Evolutionary conservation across 2,888 invertebrate genomes (phyloP).

Genomic region (Abrostola tripartita): DNA sequence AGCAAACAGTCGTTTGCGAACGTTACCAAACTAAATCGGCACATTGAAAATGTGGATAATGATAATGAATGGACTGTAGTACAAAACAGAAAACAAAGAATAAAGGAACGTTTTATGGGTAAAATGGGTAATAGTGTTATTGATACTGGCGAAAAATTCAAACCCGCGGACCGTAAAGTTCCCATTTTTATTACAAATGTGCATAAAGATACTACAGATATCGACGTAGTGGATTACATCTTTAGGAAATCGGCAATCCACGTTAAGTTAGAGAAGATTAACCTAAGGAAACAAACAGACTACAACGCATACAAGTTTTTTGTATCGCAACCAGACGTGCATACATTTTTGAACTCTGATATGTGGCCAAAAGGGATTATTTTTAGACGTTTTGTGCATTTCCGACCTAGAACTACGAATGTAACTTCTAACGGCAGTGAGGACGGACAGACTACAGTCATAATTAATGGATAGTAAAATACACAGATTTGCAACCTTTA

Average conservation of each 20-base stretch:
- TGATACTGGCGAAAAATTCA: slow-evolving; percentile 1
- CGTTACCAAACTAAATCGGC: background rate
- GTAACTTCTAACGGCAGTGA: background rate
- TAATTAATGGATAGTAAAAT: background rate
- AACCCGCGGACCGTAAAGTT: no score
- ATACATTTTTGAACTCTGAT: slow-evolving; percentile 1
- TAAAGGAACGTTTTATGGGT: slow-evolving; percentile 5
- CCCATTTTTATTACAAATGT: background rate
- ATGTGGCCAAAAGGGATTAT: slow-evolving; percentile 3
- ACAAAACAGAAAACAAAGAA: background rate
- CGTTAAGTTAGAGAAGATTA: background rate
- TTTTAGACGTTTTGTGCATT: background rate
- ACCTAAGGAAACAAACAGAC: background rate
- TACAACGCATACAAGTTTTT: slow-evolving; percentile 7
- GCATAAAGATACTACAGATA: background rate
- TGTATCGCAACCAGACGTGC: slow-evolving; percentile 2
- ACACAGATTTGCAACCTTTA: slow-evolving; percentile 1
- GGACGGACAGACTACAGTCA: background rate
- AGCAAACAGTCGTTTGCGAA: slow-evolving; percentile 4
- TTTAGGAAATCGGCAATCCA: background rate
- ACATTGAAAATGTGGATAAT: background rate
- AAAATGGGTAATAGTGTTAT: slow-evolving; percentile 5
- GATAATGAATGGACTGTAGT: background rate
- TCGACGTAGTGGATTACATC: background rate
- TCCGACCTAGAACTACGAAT: background rate